A percentile compares a stretch with the other conserved stretches of the same genome.
Conservation (phyloP, 2,797 vertebrate genomes). For the Lemur catta region DNA sequence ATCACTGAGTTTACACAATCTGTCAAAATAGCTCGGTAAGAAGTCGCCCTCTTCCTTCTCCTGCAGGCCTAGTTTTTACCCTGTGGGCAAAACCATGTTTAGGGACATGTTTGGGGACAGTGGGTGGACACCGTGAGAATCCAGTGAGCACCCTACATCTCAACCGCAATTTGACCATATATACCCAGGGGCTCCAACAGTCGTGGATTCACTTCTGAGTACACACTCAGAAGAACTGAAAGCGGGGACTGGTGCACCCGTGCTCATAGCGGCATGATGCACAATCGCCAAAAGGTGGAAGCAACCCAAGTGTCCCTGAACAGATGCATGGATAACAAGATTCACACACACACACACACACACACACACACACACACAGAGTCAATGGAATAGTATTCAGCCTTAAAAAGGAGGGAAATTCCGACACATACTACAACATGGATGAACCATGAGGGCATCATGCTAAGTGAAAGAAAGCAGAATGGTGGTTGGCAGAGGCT, state of each 20-base stretch:
- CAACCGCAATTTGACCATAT: no score
- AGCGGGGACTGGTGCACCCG: not conserved
- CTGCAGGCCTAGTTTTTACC: not conserved
- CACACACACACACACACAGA: no score
- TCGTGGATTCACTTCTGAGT: not conserved
- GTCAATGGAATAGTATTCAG: not conserved
- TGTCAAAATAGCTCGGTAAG: not conserved
- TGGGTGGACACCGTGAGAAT: rapidly evolving
- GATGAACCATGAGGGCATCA: not conserved
- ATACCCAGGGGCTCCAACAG: not conserved
- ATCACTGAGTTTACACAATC: constrained; percentile 56
- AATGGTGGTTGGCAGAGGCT: no score
- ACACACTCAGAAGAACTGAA: not conserved
- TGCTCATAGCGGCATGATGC: not conserved
- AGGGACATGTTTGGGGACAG: constrained; percentile 40
- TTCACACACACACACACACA: not conserved
- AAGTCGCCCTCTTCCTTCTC: not conserved
- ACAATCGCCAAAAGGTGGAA: no score
- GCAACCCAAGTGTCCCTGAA: not conserved
- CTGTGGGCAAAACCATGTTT: not conserved
- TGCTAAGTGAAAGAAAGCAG: not conserved
- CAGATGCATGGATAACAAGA: not conserved
- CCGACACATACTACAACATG: rapidly evolving
- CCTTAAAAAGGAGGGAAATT: not conserved
- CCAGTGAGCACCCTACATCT: rapidly evolving